These are phyloP conservation scores for Tetrax tetrax DNA, from an alignment of 2,113 vertebrate species.

Conservation along the genomic window DNA sequence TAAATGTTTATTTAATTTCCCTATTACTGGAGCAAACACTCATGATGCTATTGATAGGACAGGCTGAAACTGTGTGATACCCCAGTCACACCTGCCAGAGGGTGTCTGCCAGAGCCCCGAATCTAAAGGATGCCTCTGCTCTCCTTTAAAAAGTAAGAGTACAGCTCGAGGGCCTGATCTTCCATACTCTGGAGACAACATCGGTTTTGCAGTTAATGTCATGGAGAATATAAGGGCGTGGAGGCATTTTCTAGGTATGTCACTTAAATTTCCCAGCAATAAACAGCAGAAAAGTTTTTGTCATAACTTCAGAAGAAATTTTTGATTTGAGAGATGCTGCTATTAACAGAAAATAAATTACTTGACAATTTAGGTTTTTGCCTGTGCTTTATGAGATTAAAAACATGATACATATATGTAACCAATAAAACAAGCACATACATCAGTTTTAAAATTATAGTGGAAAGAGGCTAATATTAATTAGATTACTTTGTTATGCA, in stretches of 20 bases:
- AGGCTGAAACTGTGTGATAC: fast-evolving
- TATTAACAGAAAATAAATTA: background rate
- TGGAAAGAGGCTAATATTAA: background rate
- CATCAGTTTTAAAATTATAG: background rate
- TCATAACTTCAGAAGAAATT: background rate
- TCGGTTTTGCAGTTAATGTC: background rate
- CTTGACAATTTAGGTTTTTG: fast-evolving
- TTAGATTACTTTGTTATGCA: background rate
- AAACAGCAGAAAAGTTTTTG: background rate
- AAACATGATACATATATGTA: too few relatives aligned
- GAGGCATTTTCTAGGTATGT: background rate
- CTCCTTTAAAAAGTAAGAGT: too few relatives aligned
- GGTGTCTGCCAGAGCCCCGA: background rate
- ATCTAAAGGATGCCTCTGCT: background rate
- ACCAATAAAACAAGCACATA: background rate
- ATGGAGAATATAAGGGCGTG: fast-evolving
- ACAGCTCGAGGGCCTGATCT: background rate
- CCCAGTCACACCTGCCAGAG: too few relatives aligned
- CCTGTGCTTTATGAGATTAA: background rate
- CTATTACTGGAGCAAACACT: background rate
- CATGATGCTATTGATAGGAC: too few relatives aligned
- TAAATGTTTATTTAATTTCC: too few relatives aligned
- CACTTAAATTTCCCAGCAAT: background rate
- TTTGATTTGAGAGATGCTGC: background rate
- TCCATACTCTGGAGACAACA: too few relatives aligned